A percentile compares a stretch with the other conserved stretches of the same genome.
Conservation (phyloP, 1,140 invertebrate species). For the Hypsibius dujardini region DNA sequence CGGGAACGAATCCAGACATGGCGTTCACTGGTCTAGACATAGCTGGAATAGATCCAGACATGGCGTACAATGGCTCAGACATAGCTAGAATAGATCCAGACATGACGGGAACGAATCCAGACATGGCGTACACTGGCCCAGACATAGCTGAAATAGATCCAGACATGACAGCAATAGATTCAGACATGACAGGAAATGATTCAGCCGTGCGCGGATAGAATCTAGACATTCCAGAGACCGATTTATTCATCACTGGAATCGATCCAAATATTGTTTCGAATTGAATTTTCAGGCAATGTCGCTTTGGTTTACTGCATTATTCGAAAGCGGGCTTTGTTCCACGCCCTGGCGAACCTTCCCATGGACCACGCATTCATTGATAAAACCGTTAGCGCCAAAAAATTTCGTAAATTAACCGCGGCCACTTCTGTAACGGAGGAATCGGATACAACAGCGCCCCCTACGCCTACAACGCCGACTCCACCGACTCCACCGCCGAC, state of each 20-base stretch:
- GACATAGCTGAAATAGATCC: too few species aligned
- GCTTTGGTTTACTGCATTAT: slow-evolving; percentile 98
- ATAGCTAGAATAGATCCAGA: too few species aligned
- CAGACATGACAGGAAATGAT: too few species aligned
- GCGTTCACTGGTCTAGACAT: slow-evolving; percentile 4
- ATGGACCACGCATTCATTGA: slow-evolving; percentile 73
- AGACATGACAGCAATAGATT: too few species aligned
- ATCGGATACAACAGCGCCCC: slow-evolving; percentile 47
- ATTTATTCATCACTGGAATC: too few species aligned
- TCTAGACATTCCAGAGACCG: too few species aligned
- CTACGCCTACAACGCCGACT: slow-evolving; percentile 67
- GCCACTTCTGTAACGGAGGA: not conserved
- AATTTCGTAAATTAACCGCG: not conserved
- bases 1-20: too few species aligned
- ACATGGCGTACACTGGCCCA: too few species aligned
- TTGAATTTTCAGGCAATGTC: slow-evolving; percentile 53
- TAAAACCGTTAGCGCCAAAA: slow-evolving; percentile 32
- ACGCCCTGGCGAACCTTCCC: slow-evolving; percentile 81
- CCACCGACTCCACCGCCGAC: slow-evolving; percentile 62
- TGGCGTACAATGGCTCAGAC: not conserved
- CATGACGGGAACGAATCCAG: too few species aligned
- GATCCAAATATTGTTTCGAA: too few species aligned
- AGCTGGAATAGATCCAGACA: too few species aligned
- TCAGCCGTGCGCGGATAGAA: too few species aligned
- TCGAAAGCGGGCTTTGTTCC: slow-evolving; percentile 88